A percentile compares a stretch with the other conserved stretches of the same genome.
Conservation (phyloP, 2,113 vertebrate genomes). For the Hydrolagus affinis region DNA sequence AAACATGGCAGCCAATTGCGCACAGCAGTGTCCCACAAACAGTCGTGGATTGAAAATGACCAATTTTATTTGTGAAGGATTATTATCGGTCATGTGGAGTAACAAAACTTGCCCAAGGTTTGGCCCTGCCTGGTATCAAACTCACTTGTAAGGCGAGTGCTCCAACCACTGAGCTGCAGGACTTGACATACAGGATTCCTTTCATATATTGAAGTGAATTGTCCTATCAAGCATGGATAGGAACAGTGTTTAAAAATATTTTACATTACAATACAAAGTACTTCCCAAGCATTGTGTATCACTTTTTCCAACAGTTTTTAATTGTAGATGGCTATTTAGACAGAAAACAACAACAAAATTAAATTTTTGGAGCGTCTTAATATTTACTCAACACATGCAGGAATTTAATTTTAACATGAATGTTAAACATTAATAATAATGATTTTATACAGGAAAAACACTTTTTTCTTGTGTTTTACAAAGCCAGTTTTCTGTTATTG, state of each 20-base stretch:
- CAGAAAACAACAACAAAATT: neutral
- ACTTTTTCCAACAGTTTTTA: neutral
- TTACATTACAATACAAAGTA: conserved; percentile 5
- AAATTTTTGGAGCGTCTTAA: too few relatives aligned
- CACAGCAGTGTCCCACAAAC: too few relatives aligned
- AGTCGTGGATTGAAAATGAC: too few relatives aligned
- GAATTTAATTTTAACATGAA: neutral
- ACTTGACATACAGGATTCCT: neutral
- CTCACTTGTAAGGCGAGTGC: too few relatives aligned
- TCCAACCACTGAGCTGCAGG: too few relatives aligned
- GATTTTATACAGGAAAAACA: neutral
- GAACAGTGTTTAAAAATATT: neutral
- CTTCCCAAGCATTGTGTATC: neutral
- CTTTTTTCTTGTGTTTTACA: neutral
- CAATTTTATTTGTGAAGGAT: too few relatives aligned
- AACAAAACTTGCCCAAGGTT: too few relatives aligned
- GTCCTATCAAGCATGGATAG: neutral
- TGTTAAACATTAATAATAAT: conserved; percentile 21
- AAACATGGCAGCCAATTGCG: too few relatives aligned
- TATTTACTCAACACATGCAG: neutral
- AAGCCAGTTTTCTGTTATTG: neutral
- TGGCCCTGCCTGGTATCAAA: too few relatives aligned
- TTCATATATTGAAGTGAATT: neutral
- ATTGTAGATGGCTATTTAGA: neutral
- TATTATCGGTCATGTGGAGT: too few relatives aligned